Base-by-base conservation (phyloP, 1,140 invertebrate genomes). In the Lucilia cuprina region DNA sequence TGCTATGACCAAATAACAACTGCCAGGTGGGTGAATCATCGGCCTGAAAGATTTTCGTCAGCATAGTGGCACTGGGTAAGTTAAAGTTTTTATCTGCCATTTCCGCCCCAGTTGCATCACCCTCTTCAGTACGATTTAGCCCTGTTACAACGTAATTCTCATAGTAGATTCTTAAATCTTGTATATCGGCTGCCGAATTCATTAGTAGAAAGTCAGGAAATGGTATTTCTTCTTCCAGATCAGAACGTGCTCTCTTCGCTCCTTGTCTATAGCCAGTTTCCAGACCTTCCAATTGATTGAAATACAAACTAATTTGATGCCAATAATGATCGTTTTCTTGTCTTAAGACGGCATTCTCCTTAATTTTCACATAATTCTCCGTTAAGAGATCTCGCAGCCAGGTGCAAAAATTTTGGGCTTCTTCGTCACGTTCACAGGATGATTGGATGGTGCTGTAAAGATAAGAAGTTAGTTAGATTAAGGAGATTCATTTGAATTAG, bases 141-240 rank as follows among this genome's bases (percentile, higher is more conserved):
- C 13, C 25, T 19, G 34, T 77, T 74, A 88, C 74, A 47, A 89
- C 89, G 85, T 87, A 90, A 85, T 91, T 91, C 83, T 91, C 89
- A 75, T 87, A 91, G 83, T 91, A 91, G 74, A 91, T 87, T 86
- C 90, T 91, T 9, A 91, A 80, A 91, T 97, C 96, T 83, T 94
- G 93, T 2, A 98, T 92, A 89, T 98, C 97, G 0, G 95, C 94
- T 14, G 94, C 93, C 74, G 96, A 93, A 85, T 96, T 96, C 86
- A 96, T 91, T 92, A 95, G 94, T 85, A 95, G 92, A 84, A 96
- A 94, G 88, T 96, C 95, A 2, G 93, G 92, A 2, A 93, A 90
- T 75, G 93, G 92, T 47, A 95, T 93, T 77, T 90, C 89, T 14
- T 87, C 89, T 83, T 94, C 93, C 75, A 93, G 92, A 13, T 94